Conservation (phyloP, 2,888 invertebrate species). For the Troglohyphantes excavatus region DNA sequence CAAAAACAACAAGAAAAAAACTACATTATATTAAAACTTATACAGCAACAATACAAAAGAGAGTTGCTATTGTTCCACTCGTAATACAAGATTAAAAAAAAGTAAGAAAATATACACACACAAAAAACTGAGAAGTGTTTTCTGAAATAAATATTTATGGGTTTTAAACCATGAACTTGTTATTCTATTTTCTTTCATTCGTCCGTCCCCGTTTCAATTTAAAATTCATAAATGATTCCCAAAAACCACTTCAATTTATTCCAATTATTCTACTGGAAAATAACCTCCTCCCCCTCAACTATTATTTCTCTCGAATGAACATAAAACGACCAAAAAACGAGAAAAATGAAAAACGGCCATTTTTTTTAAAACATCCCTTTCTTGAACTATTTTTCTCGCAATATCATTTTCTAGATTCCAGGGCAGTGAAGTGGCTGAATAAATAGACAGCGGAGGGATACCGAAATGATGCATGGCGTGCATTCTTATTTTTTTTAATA, state of each 20-base stretch:
- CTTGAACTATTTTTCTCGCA: background rate
- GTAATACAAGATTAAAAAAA: no score
- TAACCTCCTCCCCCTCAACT: background rate
- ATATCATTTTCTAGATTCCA: background rate
- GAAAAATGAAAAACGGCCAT: background rate
- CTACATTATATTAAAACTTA: no score
- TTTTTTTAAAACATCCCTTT: no score
- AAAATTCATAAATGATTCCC: background rate
- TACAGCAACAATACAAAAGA: no score
- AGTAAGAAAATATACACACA: no score
- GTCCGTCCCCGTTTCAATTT: background rate
- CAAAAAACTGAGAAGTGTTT: no score
- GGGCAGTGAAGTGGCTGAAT: slow-evolving; percentile 33
- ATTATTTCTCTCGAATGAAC: background rate
- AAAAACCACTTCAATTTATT: slow-evolving; percentile 11
- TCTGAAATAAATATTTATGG: no score
- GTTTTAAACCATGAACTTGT: no score
- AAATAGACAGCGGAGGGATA: slow-evolving; percentile 28
- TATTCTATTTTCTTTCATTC: no score
- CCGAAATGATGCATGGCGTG: slow-evolving; percentile 34
- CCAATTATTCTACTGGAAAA: slow-evolving; percentile 43
- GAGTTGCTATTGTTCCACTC: no score
- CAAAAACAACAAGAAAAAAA: no score
- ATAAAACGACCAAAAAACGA: background rate
- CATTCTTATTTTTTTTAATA: slow-evolving; percentile 13